Evolutionary conservation across 2,888 invertebrate genomes (phyloP), one percentile per base, ranked within the genome.

Genomic region (Oegoconia quadripuncta): DNA sequence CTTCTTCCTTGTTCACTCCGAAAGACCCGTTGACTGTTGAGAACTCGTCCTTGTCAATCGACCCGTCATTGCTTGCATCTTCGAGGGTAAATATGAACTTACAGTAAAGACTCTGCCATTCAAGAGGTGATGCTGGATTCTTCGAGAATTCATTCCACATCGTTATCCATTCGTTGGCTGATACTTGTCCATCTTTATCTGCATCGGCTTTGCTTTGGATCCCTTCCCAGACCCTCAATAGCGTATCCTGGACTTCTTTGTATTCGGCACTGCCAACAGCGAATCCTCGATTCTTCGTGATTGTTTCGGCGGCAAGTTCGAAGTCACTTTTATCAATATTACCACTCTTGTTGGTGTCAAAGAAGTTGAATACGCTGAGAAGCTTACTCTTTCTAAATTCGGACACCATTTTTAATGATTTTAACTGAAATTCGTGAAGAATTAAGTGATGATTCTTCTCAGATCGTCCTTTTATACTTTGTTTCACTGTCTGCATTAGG

Each of bases 301-400:
- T 93, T 88, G 93, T 94, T 92, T 95, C 92, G 39, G 94, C 92
- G 6, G 95, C 95, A 41, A 94, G 79, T 63, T 95, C 95, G 61
- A 97, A 95, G 74, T 97, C 96, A 64, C 93, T 93, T 73, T 93
- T 92, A 65, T 96, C 96, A 55, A 97, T 95, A 46, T 92, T 91
- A 9, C 96, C 96, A 75, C 96, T 96, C 66, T 92, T 92, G 80
- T 97, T 94, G 52, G 93, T 93, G 88, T 97, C 97, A 62, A 96
- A 95, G 84, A 96, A 95, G 31, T 93, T 92, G 90, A 96, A 96
- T 39, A 96, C 93, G 80, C 94, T 93, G 53, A 93, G 89, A 23
- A 96, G 90, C 80, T 96, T 96, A 90, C 95, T 94, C 88, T 93
- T 94, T 73, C 95, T 93, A 83, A 96, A 96, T 58, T 95, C 95